phyloP scores from a whole-genome alignment of 1,140 invertebrate genomes.

The Sogatella furcifera region DNA sequence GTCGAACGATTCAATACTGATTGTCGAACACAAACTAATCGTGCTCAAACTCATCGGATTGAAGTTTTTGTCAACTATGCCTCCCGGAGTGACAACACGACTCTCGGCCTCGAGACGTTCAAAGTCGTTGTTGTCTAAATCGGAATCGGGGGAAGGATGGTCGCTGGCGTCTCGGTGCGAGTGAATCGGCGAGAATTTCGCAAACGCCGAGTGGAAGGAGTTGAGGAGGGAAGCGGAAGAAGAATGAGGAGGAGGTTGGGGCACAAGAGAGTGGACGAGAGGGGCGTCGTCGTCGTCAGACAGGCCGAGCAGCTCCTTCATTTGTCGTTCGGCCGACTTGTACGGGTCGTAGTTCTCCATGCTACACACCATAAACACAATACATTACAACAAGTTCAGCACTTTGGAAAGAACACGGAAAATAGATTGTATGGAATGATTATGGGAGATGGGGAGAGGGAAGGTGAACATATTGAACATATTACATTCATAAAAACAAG shows the following conservation, averaged over 20 bases:
- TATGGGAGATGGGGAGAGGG: too few species aligned
- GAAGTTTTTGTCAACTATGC: conserved; percentile 6
- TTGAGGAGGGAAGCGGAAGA: conserved; percentile 8
- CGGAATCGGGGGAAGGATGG: conserved; percentile 12
- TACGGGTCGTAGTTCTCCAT: conserved; percentile 49
- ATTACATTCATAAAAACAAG: too few species aligned
- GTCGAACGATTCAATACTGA: conserved; percentile 26
- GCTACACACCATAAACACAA: not conserved
- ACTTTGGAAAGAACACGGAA: too few species aligned
- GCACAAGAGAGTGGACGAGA: not conserved
- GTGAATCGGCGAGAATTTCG: conserved; percentile 28
- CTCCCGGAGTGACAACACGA: not conserved
- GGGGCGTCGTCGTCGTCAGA: conserved; percentile 29
- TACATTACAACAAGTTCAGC: not conserved
- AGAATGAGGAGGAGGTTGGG: conserved; percentile 8
- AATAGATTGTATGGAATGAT: too few species aligned
- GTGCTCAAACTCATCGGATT: conserved; percentile 31
- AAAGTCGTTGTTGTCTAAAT: not conserved
- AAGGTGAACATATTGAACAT: too few species aligned
- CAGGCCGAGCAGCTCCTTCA: conserved; percentile 46
- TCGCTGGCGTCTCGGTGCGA: conserved; percentile 18
- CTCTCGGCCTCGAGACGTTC: conserved; percentile 4
- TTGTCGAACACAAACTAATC: conserved; percentile 35
- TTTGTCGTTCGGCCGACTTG: conserved; percentile 52
- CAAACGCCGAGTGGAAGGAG: conserved; percentile 37